These are phyloP conservation scores for Streptopelia turtur DNA, from an alignment of 2,797 vertebrate species.

Conservation along the genomic window DNA sequence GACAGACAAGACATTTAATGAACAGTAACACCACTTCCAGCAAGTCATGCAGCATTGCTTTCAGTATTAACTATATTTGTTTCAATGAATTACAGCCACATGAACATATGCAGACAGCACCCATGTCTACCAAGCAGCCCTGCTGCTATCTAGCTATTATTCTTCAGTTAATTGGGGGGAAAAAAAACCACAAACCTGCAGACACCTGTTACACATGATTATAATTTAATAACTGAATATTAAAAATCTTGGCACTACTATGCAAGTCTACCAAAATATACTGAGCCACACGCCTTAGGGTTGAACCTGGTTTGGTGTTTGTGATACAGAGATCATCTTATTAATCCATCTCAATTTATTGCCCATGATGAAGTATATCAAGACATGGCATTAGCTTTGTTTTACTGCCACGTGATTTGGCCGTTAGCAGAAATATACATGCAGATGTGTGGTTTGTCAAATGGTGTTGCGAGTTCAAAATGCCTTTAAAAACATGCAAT, in stretches of 20 bases:
- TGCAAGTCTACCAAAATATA: background rate
- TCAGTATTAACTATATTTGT: background rate
- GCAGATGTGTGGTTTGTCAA: accelerated
- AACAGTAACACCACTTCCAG: background rate
- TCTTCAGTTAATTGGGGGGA: background rate
- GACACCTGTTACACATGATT: background rate
- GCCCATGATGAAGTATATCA: background rate
- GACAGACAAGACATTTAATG: background rate
- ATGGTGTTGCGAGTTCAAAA: background rate
- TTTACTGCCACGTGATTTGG: background rate
- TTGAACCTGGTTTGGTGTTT: background rate
- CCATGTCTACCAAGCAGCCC: background rate
- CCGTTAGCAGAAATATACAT: accelerated
- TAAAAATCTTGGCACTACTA: background rate
- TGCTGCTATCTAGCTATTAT: background rate
- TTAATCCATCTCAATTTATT: background rate
- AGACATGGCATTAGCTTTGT: background rate
- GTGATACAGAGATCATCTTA: background rate
- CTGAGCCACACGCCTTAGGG: background rate
- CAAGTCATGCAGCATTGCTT: background rate
- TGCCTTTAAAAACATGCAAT: background rate
- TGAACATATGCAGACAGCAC: background rate
- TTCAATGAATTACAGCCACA: background rate
- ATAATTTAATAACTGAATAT: background rate
- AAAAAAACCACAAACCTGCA: background rate